Conservation (phyloP, 2,888 invertebrate species). For the Drosophila neotestacea region DNA sequence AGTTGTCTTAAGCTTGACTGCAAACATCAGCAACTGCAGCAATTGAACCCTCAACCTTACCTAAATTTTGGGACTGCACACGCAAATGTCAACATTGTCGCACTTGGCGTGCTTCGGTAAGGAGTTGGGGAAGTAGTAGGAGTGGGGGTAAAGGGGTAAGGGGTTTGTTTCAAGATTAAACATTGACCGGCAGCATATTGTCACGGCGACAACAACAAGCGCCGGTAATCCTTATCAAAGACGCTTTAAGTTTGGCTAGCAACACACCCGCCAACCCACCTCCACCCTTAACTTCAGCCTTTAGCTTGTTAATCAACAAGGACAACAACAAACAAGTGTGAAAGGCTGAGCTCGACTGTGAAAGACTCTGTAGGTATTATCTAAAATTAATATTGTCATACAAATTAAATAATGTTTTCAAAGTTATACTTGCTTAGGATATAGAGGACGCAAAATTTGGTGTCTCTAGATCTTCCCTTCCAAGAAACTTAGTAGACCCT, state of each 20-base stretch:
- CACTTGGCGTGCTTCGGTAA: conserved; percentile 64
- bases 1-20: conserved; percentile 70
- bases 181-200: conserved; percentile 76
- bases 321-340: background rate
- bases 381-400: no score
- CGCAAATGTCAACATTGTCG: conserved; percentile 77
- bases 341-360: no score
- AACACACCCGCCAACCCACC: background rate
- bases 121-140: conserved; percentile 1
- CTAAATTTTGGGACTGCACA: conserved; percentile 27
- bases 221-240: conserved; percentile 72
- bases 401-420: no score
- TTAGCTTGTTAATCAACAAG: conserved; percentile 33
- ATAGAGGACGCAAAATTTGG: no score
- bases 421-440: no score
- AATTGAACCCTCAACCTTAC: conserved; percentile 9
- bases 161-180: conserved; percentile 50
- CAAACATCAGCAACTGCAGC: conserved; percentile 53
- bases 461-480: no score
- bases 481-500: no score
- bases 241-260: conserved; percentile 36
- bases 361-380: no score
- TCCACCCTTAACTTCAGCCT: background rate
- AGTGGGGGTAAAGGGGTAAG: conserved; percentile 7
- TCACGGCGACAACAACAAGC: conserved; percentile 59